Conservation (phyloP, 2,888 invertebrate genomes). For the Gandaritis pyraliata region DNA sequence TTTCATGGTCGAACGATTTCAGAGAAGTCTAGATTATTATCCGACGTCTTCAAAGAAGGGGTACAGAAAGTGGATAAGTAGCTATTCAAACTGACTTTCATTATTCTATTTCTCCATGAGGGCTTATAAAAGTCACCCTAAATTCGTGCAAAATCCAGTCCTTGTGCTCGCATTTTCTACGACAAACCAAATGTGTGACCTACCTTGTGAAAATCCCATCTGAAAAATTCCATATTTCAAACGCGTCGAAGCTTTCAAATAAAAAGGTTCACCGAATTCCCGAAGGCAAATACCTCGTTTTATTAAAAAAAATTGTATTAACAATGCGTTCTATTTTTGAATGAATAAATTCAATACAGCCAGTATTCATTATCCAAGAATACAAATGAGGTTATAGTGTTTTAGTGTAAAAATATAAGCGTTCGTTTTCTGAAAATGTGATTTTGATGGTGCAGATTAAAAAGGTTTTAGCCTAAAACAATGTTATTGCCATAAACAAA, state of each 20-base stretch:
- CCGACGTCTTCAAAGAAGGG: neutral
- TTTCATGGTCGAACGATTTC: neutral
- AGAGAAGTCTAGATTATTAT: slow-evolving; percentile 4
- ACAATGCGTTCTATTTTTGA: slow-evolving; percentile 24
- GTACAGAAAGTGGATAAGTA: slow-evolving; percentile 7
- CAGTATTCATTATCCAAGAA: slow-evolving; percentile 10
- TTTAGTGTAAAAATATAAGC: neutral
- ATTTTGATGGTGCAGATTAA: neutral
- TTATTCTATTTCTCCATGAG: slow-evolving; percentile 14
- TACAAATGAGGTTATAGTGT: slow-evolving; percentile 12
- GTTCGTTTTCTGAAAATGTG: neutral
- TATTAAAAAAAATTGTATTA: slow-evolving; percentile 33
- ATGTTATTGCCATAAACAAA: neutral
- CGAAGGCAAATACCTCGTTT: slow-evolving; percentile 26
- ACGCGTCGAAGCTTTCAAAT: slow-evolving; percentile 31
- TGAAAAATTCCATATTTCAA: slow-evolving; percentile 35
- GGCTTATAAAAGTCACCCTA: slow-evolving; percentile 22
- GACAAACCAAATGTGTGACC: slow-evolving; percentile 30
- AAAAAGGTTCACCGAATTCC: slow-evolving; percentile 33
- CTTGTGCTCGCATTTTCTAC: slow-evolving; percentile 25
- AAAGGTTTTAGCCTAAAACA: neutral
- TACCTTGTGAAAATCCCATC: slow-evolving; percentile 29
- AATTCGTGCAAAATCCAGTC: slow-evolving; percentile 22
- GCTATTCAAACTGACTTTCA: neutral
- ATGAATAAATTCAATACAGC: slow-evolving; percentile 10